phyloP scores from a whole-genome alignment of 2,888 invertebrate species.

The Sminthurides aquaticus region DNA sequence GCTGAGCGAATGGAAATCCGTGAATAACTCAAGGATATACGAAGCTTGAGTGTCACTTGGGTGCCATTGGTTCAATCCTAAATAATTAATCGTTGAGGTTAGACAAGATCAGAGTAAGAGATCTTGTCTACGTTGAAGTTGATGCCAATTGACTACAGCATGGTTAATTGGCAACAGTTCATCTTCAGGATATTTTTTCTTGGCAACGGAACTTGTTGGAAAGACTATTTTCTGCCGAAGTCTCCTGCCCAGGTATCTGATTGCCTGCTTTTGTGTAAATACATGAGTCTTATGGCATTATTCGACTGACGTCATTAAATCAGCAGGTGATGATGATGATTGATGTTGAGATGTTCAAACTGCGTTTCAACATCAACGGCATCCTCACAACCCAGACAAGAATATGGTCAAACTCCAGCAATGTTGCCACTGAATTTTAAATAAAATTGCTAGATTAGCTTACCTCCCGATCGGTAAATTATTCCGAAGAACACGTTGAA shows the following conservation, averaged over 20 bases:
- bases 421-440: too few species aligned
- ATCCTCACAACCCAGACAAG: slow-evolving; percentile 57
- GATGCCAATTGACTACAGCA: too few species aligned
- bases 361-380: slow-evolving; percentile 94
- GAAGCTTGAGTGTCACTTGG: too few species aligned
- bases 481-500: slow-evolving; percentile 77
- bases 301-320: slow-evolving; percentile 77
- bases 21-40: too few species aligned
- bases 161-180: too few species aligned
- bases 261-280: slow-evolving; percentile 78
- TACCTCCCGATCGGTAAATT: slow-evolving; percentile 83
- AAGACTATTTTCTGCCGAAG: slow-evolving; percentile 55
- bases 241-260: slow-evolving; percentile 57
- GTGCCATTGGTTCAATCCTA: too few species aligned
- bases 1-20: too few species aligned
- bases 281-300: slow-evolving; percentile 80
- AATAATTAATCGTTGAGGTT: too few species aligned
- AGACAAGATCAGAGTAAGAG: too few species aligned
- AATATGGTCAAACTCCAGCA: not conserved
- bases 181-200: slow-evolving; percentile 65
- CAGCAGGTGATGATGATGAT: slow-evolving; percentile 82
- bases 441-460: slow-evolving; percentile 6
- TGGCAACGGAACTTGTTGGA: slow-evolving; percentile 49
- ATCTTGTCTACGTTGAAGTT: too few species aligned
- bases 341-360: slow-evolving; percentile 83